phyloP scores from a whole-genome alignment of 2,888 invertebrate species.

The Mylabris sibirica region DNA sequence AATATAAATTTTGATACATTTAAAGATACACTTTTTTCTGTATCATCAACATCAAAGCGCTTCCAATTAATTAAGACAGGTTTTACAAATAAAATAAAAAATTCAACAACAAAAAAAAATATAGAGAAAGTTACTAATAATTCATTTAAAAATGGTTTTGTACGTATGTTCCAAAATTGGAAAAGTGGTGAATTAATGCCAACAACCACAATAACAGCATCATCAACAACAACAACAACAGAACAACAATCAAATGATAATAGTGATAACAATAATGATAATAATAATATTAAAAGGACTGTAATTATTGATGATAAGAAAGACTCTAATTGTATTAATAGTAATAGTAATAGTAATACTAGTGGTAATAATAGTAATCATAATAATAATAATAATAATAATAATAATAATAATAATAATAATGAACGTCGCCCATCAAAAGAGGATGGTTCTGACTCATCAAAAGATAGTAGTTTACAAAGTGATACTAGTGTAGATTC shows the following conservation, averaged over 20 bases:
- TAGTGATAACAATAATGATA: not conserved
- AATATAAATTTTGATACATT: constrained; percentile 74
- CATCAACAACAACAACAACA: not conserved
- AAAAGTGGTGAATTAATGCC: constrained; percentile 66
- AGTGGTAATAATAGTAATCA: constrained; percentile 31
- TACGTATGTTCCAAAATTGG: constrained; percentile 85
- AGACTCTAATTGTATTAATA: constrained; percentile 36
- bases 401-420: constrained; percentile 49
- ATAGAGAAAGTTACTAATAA: constrained; percentile 80
- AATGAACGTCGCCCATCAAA: constrained; percentile 78
- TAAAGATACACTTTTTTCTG: constrained; percentile 77
- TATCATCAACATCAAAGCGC: constrained; percentile 73
- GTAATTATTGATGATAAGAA: constrained; percentile 50
- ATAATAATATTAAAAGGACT: constrained; percentile 30
- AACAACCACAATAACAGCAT: constrained; percentile 43
- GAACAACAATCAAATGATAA: not conserved
- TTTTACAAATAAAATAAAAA: constrained; percentile 83
- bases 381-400: constrained; percentile 44
- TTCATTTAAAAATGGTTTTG: constrained; percentile 77
- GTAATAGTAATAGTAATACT: constrained; percentile 41
- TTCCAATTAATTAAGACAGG: constrained; percentile 82
- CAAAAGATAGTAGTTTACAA: constrained; percentile 88
- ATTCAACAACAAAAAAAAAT: constrained; percentile 81
- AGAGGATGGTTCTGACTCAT: constrained; percentile 89
- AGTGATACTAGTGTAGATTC: constrained; percentile 94